These are phyloP conservation scores for Sparus aurata DNA, from an alignment of 2,797 vertebrate genomes.

Conservation along the genomic window DNA sequence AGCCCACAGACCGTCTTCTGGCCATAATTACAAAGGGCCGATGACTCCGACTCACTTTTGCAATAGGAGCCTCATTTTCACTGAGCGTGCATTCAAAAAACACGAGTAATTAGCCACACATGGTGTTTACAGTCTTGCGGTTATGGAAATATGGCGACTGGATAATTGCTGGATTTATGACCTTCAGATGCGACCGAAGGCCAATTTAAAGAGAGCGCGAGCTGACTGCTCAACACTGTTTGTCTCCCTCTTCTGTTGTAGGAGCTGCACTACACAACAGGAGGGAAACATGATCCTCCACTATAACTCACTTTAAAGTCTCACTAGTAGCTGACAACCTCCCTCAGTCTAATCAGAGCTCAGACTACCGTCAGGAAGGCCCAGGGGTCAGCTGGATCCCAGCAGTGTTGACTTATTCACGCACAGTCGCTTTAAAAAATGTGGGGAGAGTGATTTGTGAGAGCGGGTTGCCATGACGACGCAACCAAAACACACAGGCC, in stretches of 20 bases:
- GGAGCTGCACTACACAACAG: conserved; percentile 6
- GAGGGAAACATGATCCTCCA: neutral
- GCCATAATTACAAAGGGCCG: neutral
- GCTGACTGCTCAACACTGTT: conserved; percentile 9
- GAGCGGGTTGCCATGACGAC: conserved; percentile 65
- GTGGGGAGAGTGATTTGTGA: conserved; percentile 46
- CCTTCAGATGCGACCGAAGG: conserved; percentile 1
- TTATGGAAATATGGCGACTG: conserved; percentile 18
- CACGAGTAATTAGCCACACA: conserved; percentile 27
- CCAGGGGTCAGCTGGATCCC: conserved; percentile 20
- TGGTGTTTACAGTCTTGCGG: conserved; percentile 20
- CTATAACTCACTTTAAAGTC: conserved; percentile 4
- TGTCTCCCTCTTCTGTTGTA: conserved; percentile 82
- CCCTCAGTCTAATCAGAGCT: conserved; percentile 2
- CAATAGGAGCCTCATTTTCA: neutral
- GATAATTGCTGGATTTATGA: conserved; percentile 43
- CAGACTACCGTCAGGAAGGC: conserved; percentile 18
- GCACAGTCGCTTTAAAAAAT: conserved; percentile 8
- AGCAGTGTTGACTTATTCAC: conserved; percentile 22
- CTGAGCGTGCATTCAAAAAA: neutral
- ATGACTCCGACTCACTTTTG: conserved; percentile 2
- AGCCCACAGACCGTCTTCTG: neutral
- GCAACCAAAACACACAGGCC: conserved; percentile 62
- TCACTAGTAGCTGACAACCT: conserved; percentile 11
- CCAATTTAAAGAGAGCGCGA: neutral